Base-by-base conservation (phyloP, 2,113 vertebrate species). In the Syngnathus typhle region DNA sequence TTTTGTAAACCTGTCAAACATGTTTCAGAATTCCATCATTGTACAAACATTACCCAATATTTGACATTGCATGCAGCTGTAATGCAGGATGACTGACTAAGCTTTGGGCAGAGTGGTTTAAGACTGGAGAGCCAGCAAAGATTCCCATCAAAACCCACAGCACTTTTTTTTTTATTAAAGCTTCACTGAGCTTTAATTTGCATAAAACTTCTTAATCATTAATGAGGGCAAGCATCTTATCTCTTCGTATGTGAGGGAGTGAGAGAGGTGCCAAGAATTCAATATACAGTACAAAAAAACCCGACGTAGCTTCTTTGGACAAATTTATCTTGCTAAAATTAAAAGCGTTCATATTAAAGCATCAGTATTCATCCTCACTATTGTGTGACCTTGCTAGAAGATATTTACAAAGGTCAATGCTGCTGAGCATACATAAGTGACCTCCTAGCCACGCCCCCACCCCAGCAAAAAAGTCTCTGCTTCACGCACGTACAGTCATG, bases 21-120 rank as follows among this genome's bases (percentile, higher is more conserved):
- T 16, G 43, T 64, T 70, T 81, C 60, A 55, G 21, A 68, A 56
- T 73, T 74, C 49, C 21, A 64, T 56, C 39, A 72, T 44, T 36
- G 70, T 74, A 84, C 82, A 85, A 85, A 87, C 84, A 84, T 84
- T 84, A 67, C 36, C 21, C 77, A 61, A 86, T 84, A 61, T 75
- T 81, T 82, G 64, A 64, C 82, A 85, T 82, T 64, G 70, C 21
- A 0, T 60, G 65, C 73, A 66, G 79, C 75, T 74, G 70, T 62
- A 54, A 65, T 59, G 6, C 56, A 38, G 54, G 9, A 38, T 18
- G 68, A 69, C 36, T 3, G 60, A 52, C 19, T 19, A 11, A 23
- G 64, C 43, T 27, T 23, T 12, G 18, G 18, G 23, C 39, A 32
- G 5, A 36, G 74, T 51, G 65, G 69, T 76, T 84, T 74, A 69